Conservation (phyloP, 2,888 invertebrate species). For the Petrolisthes manimaculis region DNA sequence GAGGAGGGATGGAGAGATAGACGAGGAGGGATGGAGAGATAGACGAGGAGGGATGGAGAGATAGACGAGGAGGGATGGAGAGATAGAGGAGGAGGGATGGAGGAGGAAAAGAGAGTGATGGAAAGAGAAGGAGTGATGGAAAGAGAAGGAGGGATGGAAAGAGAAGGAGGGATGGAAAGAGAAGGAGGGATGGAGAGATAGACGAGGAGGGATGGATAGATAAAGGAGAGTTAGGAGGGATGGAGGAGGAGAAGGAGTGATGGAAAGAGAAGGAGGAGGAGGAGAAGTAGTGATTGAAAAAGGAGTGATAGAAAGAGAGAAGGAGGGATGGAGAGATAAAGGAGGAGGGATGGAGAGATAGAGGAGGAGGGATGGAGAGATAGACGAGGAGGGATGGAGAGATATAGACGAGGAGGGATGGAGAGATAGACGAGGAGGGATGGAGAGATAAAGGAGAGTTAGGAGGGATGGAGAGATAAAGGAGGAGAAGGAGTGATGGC, state of each 20-base stretch:
- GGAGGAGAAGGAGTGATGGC: too few species aligned
- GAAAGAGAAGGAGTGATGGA: neutral
- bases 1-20: neutral
- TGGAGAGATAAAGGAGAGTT: too few species aligned
- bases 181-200: neutral
- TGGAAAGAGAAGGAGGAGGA: too few species aligned
- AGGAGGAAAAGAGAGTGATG: neutral
- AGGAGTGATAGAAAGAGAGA: too few species aligned
- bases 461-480: too few species aligned
- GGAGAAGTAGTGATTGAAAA: too few species aligned
- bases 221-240: conserved; percentile 5
- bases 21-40: neutral
- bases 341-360: too few species aligned
- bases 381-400: too few species aligned
- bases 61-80: neutral
- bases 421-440: too few species aligned
- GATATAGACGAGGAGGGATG: too few species aligned
- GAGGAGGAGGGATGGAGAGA: too few species aligned
- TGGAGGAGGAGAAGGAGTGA: neutral
- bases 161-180: neutral
- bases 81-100: neutral
- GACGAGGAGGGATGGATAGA: neutral
- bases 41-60: neutral
- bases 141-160: neutral
- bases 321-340: too few species aligned